Base-by-base conservation (phyloP, 2,797 vertebrate species). In the Anguilla obscura region DNA sequence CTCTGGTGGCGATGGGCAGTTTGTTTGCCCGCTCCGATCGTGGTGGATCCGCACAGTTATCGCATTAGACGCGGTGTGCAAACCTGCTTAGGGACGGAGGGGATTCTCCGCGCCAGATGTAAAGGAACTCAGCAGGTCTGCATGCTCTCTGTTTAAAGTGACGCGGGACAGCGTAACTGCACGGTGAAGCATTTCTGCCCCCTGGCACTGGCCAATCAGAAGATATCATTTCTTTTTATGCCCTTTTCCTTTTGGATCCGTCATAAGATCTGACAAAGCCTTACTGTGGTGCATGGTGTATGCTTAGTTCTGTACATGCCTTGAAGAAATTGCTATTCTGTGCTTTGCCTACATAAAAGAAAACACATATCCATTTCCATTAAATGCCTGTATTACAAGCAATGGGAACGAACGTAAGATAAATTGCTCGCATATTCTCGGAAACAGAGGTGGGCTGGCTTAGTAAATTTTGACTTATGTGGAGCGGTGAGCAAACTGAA, bases 71-170 rank as follows among this genome's bases (percentile, higher is more conserved):
- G 27, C 33, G 21, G 18, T 10, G 45, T 21, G 74, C 58, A 69
- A 48, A 50, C 50, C 71, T 27, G 83, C 30, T 56, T 18, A n/a
- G 79, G 79, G 52, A 18, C n/a, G n/a, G 50, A 27, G 36, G 69
- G 58, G 27, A 36, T 10, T 79, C 74, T 85, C 69, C 27, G 84
- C 45, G 83, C 24, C 87, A 85, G 83, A 85, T 88, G 87, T 85
- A 52, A 74, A 56, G 45, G 24, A 85, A 56, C 45, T 45, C 52
- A 79, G 30, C 76, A 63, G 85, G 85, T 79, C 84, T 76, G 40
- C 12, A 79, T 60, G 69, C 60, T 58, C 66, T 33, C 40, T 12
- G 30, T 24, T 27, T 9, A 69, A 69, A 6, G 63, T 7, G n/a
- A n/a, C 30, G 50, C 21, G 5, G 30, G 66, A 6, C 21, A 76